Evolutionary conservation across 2,113 vertebrate genomes (phyloP), one percentile per base, ranked within the genome.

Genomic region (Gallinago paraguaiae): DNA sequence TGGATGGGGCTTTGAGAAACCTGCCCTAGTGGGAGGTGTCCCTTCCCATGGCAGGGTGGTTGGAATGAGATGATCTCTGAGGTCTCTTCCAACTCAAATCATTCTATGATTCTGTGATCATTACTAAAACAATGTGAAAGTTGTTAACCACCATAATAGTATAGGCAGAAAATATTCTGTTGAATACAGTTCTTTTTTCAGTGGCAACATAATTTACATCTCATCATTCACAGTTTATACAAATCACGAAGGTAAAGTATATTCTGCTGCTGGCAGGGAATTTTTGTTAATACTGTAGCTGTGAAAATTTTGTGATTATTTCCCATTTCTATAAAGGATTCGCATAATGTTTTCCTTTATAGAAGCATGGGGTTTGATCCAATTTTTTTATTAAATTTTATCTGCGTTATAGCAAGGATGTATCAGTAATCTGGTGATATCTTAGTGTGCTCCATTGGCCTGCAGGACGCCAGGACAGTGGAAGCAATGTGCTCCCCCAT

Each of bases 261-360:
- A 54, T 86, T 57, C 82, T 86, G 56, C 72, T 93, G 50, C 72
- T 93, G 80, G 64, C 41, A 75, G 65, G 19, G 71, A 69, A n/a
- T 56, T 90, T 80, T 87, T 78, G 57, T 88, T 92, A 78, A 74
- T 75, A 33, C 69, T 78, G 28, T 81, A 86, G 68, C 41, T 67
- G 68, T 78, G 76, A 95, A 86, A 86, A 81, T 59, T 56, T 70
- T 63, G 60, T 71, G 46, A 89, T 94, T 88, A 82, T 93, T 93
- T 96, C 43, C 51, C 13, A 27, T 86, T 92, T 86, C 71, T 74
- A 17, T 61, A 82, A 93, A 85, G 54, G 37, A 43, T 74, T 86
- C 82, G 54, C 35, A 33, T 75, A 39, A 30, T 67, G 15, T 64
- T 89, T 80, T 88, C 53, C 8, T 3, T 80, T 46, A 77, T 1